A percentile compares a stretch with the other conserved stretches of the same genome.
These are phyloP conservation scores for Tetragonisca angustula DNA, from an alignment of 2,888 invertebrate genomes.

Conservation along the genomic window DNA sequence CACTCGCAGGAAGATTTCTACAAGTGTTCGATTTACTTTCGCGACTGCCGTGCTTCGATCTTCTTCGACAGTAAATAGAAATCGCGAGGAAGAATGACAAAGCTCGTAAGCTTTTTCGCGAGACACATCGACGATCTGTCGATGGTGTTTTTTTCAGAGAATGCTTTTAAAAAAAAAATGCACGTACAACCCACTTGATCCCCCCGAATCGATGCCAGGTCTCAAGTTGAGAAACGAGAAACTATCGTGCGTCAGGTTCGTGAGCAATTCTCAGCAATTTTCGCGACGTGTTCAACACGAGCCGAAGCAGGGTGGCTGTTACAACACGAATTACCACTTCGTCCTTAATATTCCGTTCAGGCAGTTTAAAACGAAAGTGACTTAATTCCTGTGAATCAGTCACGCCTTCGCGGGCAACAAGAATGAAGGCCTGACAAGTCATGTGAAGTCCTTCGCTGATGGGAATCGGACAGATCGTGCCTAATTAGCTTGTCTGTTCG, in stretches of 20 bases:
- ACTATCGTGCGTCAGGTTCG: background rate
- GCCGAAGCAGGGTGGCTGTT: conserved; percentile 24
- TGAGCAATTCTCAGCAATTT: background rate
- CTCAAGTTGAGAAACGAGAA: conserved; percentile 21
- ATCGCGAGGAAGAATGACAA: background rate
- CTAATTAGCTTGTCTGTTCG: conserved; percentile 19
- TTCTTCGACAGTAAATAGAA: background rate
- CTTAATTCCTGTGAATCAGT: conserved; percentile 49
- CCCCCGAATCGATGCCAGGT: conserved; percentile 22
- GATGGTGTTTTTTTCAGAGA: conserved; percentile 2
- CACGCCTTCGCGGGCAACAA: conserved; percentile 28
- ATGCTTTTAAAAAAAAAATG: background rate
- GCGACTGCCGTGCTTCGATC: background rate
- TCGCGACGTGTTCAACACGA: background rate
- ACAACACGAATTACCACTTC: conserved; percentile 34
- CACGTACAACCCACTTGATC: conserved; percentile 38
- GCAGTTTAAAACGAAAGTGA: conserved; percentile 50
- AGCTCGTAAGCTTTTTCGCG: background rate
- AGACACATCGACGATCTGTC: conserved; percentile 1
- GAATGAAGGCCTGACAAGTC: conserved; percentile 11
- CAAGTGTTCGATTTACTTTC: no score
- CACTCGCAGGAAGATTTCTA: no score
- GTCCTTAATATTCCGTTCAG: conserved; percentile 45
- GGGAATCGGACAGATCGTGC: conserved; percentile 8
- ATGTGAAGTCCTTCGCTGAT: conserved; percentile 7